Base-by-base conservation (phyloP, 2,888 invertebrate species). In the Ypsolopha sequella region DNA sequence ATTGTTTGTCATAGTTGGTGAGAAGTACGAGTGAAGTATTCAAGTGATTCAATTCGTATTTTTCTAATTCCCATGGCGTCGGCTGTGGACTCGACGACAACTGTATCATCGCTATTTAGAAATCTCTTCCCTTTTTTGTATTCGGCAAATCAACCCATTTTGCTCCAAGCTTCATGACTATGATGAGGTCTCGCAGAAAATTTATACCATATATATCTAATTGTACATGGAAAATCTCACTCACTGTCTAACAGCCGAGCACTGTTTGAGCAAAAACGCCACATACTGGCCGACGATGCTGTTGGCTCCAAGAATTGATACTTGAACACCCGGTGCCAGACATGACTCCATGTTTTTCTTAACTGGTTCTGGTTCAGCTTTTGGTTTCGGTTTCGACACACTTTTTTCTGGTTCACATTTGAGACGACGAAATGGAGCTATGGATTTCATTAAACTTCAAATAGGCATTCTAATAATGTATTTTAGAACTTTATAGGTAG, bases 231-330 rank as follows among this genome's bases (percentile, higher is more conserved):
- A 24, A 24, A 24, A 24, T 24, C 4, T 44, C 50, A 69, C 81
- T 79, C 61, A 85, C 84, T 78, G 79, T 53, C 76, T 81, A 49
- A 85, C 72, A 55, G 72, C 73, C 2, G 89, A 79, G 57, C 89
- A 89, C 57, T 89, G 88, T 62, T 90, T 89, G 2, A 89, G 66
- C 41, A 89, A 62, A 43, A 89, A 66, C 4, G 88, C 73, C 4
- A 86, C 64, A 35, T 81, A 79, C 53, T 84, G 82, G 0, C 89
- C 89, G 52, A 88, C 66, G 9, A 72, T 69, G 1, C 87, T 86
- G 58, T 87, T 81, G 3, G 87, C 89, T 1, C 89, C 89, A 55
- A 89, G 77, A 51, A 90, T 59, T 46, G 84, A 70, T 55, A 87
- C 78, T 52, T 82, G 82, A 50, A 85, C 70, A 10, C 80, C 82